Evolutionary conservation across 2,797 vertebrate species (phyloP).

Genomic region (Psittacula derbiana): DNA sequence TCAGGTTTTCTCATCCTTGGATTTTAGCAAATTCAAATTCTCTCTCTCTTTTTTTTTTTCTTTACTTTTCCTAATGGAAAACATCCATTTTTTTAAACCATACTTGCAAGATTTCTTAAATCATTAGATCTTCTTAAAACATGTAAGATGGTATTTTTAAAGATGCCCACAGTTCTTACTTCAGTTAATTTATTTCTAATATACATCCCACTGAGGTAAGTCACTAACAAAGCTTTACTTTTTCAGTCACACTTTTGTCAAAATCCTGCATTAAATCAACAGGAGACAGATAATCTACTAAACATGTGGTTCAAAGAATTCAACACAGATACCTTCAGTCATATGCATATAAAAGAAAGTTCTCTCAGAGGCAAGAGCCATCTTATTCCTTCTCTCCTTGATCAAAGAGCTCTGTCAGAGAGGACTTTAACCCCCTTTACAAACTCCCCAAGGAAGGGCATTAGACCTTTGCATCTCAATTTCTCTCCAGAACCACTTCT

Average conservation of each 20-base stretch:
- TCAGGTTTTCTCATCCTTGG: not conserved
- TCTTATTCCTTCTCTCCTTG: not conserved
- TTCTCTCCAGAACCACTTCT: not conserved
- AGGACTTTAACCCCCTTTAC: not conserved
- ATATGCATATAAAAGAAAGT: not conserved
- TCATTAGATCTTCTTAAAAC: not conserved
- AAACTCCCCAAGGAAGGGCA: not conserved
- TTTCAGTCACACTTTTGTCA: not conserved
- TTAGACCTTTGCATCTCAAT: not conserved
- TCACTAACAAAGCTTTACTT: not conserved
- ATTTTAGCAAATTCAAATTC: not conserved
- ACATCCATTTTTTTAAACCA: not conserved
- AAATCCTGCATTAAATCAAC: not conserved
- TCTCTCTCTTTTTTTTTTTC: not conserved
- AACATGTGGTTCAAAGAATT: not conserved
- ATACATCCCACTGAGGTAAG: not conserved
- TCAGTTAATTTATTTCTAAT: not conserved
- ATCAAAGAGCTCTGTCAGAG: not conserved
- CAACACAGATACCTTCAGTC: not conserved
- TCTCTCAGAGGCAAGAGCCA: not conserved
- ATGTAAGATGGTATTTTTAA: not conserved
- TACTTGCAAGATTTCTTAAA: not conserved
- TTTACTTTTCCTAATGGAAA: not conserved
- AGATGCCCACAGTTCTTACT: not conserved
- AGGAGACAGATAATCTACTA: not conserved